Conservation (phyloP, 2,888 invertebrate species). For the Linyphia triangularis region DNA sequence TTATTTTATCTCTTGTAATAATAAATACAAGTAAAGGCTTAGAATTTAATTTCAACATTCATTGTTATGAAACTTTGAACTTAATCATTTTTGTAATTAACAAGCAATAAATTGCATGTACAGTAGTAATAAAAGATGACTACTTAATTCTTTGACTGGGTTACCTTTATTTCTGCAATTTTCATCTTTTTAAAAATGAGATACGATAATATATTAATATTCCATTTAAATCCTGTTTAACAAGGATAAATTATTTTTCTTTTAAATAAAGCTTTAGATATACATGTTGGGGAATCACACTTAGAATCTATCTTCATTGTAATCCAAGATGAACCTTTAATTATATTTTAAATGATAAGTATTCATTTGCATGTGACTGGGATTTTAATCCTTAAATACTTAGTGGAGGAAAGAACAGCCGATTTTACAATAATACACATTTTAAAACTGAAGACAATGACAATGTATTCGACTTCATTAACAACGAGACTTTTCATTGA, state of each 20-base stretch:
- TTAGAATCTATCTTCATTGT: not conserved
- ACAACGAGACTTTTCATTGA: no score
- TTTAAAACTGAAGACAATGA: no score
- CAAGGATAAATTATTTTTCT: not conserved
- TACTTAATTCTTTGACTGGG: not conserved
- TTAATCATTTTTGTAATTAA: not conserved
- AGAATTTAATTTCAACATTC: no score
- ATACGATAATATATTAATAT: not conserved
- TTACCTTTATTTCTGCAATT: not conserved
- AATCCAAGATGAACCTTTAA: not conserved
- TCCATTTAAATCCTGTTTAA: not conserved
- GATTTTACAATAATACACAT: not conserved
- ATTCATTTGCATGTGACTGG: not conserved
- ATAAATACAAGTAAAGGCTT: no score
- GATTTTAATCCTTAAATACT: not conserved
- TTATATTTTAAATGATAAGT: no score
- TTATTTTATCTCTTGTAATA: no score
- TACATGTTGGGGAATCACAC: not conserved
- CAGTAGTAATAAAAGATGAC: not conserved
- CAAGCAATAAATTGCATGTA: not conserved
- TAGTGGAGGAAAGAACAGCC: not conserved
- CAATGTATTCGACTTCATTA: no score
- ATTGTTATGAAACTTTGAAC: no score
- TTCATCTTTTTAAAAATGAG: not conserved
- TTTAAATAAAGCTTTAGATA: not conserved